These are phyloP conservation scores for Endotricha flammealis DNA, from an alignment of 2,888 invertebrate genomes.

Conservation along the genomic window DNA sequence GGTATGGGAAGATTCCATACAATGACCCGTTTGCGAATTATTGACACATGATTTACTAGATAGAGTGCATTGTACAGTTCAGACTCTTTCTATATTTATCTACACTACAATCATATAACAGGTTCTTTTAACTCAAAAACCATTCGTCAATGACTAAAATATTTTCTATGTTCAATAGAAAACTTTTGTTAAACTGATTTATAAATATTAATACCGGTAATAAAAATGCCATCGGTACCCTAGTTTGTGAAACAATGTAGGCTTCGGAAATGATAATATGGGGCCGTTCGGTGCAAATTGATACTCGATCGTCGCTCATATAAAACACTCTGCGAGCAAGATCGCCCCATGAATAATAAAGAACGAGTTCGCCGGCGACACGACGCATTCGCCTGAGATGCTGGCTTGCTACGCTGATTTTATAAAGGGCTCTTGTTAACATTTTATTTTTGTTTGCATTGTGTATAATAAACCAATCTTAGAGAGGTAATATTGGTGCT, in stretches of 20 bases:
- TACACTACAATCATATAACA: no score
- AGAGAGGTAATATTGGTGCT: no score
- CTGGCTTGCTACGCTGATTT: conserved; percentile 33
- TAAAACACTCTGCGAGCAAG: conserved; percentile 74
- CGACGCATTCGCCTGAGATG: conserved; percentile 26
- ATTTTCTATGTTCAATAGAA: no score
- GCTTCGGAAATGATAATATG: conserved; percentile 70
- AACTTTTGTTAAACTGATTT: conserved; percentile 5
- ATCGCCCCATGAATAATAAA: conserved; percentile 77
- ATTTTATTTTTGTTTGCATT: no score
- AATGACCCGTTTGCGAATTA: no score
- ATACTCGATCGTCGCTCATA: conserved; percentile 79
- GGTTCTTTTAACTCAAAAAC: no score
- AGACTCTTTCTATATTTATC: no score
- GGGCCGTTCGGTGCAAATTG: conserved; percentile 72
- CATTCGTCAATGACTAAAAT: no score
- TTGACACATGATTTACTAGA: no score
- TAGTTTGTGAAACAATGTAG: conserved; percentile 59
- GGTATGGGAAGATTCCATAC: no score
- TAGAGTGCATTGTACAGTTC: no score
- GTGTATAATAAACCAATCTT: no score
- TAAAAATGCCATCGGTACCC: conserved; percentile 28
- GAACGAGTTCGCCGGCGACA: conserved; percentile 58
- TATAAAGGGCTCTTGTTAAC: conserved; percentile 4
- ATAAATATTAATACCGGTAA: conserved; percentile 15